Evolutionary conservation across 2,888 invertebrate genomes (phyloP).

Genomic region (Nemotelus pantherinus): DNA sequence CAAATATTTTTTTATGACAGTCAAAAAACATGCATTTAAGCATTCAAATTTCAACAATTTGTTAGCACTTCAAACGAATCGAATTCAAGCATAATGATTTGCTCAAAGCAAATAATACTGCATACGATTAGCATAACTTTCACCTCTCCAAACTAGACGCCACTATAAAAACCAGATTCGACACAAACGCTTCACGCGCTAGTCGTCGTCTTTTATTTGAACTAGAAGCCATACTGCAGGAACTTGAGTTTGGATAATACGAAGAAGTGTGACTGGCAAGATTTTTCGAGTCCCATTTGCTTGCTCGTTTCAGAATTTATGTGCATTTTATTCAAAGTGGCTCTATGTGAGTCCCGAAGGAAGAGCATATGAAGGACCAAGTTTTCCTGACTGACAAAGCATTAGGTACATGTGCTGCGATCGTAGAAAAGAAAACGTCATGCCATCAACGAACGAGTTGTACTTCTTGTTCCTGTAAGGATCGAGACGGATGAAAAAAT

Average conservation of each 20-base stretch:
- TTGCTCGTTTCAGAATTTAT: slow-evolving; percentile 47
- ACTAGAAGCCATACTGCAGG: background rate
- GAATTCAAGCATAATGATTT: slow-evolving; percentile 28
- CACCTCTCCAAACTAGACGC: slow-evolving; percentile 1
- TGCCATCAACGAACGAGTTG: slow-evolving; percentile 14
- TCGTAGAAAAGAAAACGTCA: slow-evolving; percentile 7
- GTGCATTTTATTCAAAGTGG: slow-evolving; percentile 51
- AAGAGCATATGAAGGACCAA: slow-evolving; percentile 45
- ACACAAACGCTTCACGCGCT: background rate
- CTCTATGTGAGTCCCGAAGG: slow-evolving; percentile 12
- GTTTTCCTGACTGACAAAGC: slow-evolving; percentile 31
- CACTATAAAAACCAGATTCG: background rate
- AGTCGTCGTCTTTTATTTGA: slow-evolving; percentile 4
- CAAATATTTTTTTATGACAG: no score
- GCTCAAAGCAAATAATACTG: slow-evolving; percentile 34
- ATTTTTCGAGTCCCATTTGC: slow-evolving; percentile 14
- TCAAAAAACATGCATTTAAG: background rate
- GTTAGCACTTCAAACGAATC: background rate
- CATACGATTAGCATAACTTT: slow-evolving; percentile 38
- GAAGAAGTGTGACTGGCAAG: slow-evolving; percentile 20
- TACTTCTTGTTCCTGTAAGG: background rate
- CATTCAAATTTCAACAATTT: slow-evolving; percentile 5
- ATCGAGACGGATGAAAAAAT: background rate
- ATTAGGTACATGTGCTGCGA: slow-evolving; percentile 47
- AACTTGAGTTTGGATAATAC: background rate